phyloP scores from a whole-genome alignment of 1,140 invertebrate genomes.

The Drosophila sp. region DNA sequence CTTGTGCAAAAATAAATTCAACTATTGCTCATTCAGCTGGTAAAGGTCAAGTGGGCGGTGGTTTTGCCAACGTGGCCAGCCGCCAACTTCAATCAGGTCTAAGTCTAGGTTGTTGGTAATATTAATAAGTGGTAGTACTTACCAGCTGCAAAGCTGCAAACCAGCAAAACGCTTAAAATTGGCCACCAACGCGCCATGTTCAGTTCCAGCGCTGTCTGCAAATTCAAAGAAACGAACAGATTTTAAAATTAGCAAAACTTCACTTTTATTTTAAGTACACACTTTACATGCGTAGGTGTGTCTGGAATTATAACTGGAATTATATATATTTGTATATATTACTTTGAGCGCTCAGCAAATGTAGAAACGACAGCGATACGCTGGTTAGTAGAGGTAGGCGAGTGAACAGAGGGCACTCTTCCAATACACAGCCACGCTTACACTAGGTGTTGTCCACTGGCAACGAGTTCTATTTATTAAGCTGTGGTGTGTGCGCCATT shows the following conservation, averaged over 20 bases:
- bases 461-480: constrained; percentile 85
- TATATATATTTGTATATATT: too few species aligned
- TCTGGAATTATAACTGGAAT: constrained; percentile 33
- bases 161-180: constrained; percentile 72
- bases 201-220: constrained; percentile 59
- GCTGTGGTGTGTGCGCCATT: constrained; percentile 72
- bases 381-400: constrained; percentile 53
- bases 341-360: constrained; percentile 60
- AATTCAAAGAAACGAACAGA: constrained; percentile 45
- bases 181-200: constrained; percentile 81
- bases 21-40: constrained; percentile 50
- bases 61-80: constrained; percentile 45
- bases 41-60: constrained; percentile 67
- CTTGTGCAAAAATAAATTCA: constrained; percentile 57
- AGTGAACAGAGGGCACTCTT: constrained; percentile 75
- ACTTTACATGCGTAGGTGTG: neutral
- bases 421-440: constrained; percentile 84
- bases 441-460: constrained; percentile 84
- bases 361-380: constrained; percentile 44
- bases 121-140: constrained; percentile 55
- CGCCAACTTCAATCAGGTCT: constrained; percentile 16
- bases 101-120: constrained; percentile 20
- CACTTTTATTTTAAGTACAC: constrained; percentile 29
- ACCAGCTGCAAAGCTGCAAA: constrained; percentile 76
- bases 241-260: constrained; percentile 49